phyloP scores from a whole-genome alignment of 2,888 invertebrate genomes.

The Epinotia nisella region DNA sequence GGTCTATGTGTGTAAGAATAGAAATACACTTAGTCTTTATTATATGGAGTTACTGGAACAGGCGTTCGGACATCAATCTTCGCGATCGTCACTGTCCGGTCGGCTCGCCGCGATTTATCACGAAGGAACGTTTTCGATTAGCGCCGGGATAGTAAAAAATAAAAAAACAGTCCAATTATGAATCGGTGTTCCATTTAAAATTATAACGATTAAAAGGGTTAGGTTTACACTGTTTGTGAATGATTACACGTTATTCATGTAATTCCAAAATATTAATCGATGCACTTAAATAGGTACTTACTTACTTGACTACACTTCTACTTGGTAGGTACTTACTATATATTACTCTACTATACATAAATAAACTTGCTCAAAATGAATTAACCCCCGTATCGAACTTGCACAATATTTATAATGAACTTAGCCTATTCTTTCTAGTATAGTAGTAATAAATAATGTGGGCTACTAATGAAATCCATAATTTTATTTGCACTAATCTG shows the following conservation, averaged over 20 bases:
- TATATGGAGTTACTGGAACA: not conserved
- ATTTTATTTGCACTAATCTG: no score
- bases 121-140: conserved; percentile 77
- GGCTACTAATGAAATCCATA: no score
- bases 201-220: conserved; percentile 30
- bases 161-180: conserved; percentile 72
- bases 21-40: conserved; percentile 8
- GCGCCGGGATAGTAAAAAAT: conserved; percentile 71
- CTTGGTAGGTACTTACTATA: no score
- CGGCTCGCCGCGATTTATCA: conserved; percentile 79
- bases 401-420: no score
- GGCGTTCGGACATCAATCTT: conserved; percentile 72
- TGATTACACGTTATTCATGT: not conserved
- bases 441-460: no score
- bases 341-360: no score
- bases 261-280: not conserved
- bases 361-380: no score
- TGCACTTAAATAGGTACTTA: not conserved
- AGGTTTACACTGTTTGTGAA: conserved; percentile 33
- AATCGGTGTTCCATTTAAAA: conserved; percentile 52
- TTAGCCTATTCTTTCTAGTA: no score
- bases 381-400: no score
- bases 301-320: not conserved
- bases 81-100: conserved; percentile 73
- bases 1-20: conserved; percentile 5